Conservation (phyloP, 2,888 invertebrate genomes). For the Drosophila pseudotalamancana region DNA sequence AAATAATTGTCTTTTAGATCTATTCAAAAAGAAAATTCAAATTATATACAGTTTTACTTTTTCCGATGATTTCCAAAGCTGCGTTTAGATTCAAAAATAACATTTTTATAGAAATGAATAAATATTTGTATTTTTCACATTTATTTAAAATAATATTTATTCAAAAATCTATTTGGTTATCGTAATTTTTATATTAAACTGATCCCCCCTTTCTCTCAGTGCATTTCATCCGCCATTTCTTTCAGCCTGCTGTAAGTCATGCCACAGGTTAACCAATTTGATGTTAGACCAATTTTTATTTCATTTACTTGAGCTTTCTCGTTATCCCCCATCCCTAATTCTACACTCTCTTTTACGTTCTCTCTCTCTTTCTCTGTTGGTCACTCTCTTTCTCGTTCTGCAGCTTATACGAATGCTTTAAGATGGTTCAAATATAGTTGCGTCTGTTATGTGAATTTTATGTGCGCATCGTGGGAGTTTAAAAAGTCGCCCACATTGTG, state of each 20-base stretch:
- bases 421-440: slow-evolving; percentile 21
- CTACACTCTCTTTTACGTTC: not conserved
- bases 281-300: slow-evolving; percentile 16
- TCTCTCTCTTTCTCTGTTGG: not conserved
- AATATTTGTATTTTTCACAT: not conserved
- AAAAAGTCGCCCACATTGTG: slow-evolving; percentile 24
- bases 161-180: not conserved
- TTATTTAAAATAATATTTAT: not conserved
- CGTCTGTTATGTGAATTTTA: not conserved
- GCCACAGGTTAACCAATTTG: slow-evolving; percentile 32
- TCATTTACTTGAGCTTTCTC: not conserved
- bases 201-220: slow-evolving; percentile 5
- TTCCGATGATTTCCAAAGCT: no score
- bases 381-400: slow-evolving; percentile 1
- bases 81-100: not conserved
- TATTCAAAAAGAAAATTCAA: not conserved
- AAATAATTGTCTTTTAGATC: not conserved
- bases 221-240: not conserved
- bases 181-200: not conserved
- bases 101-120: not conserved
- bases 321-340: no score
- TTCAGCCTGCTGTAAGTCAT: slow-evolving; percentile 4
- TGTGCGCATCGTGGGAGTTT: slow-evolving; percentile 5
- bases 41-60: not conserved
- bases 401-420: not conserved